A percentile compares a stretch with the other conserved stretches of the same genome.
phyloP scores from a whole-genome alignment of 2,888 invertebrate species.

The Hirtodrosophila histrioides region DNA sequence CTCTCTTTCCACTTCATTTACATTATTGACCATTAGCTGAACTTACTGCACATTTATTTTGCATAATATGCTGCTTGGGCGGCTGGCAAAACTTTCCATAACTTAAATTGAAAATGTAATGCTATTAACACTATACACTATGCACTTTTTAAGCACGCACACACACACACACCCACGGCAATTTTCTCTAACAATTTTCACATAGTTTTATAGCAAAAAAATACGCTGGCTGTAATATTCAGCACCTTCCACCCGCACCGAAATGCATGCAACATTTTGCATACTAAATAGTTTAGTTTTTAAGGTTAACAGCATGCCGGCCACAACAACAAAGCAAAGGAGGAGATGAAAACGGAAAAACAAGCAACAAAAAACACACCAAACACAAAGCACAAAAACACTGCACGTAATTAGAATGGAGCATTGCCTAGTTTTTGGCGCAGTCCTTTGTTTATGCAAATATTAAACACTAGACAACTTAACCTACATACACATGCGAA shows the following conservation, averaged over 20 bases:
- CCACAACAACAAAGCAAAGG: slow-evolving; percentile 20
- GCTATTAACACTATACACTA: slow-evolving; percentile 58
- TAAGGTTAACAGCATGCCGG: slow-evolving; percentile 55
- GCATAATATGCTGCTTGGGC: slow-evolving; percentile 58
- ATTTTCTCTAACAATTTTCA: slow-evolving; percentile 54
- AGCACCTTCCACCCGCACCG: neutral
- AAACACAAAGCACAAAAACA: slow-evolving; percentile 2
- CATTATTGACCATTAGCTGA: slow-evolving; percentile 11
- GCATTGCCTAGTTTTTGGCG: slow-evolving; percentile 60
- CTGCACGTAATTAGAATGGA: slow-evolving; percentile 64
- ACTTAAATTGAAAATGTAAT: slow-evolving; percentile 65
- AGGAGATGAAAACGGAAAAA: neutral
- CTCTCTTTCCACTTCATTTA: slow-evolving; percentile 1
- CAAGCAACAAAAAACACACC: neutral
- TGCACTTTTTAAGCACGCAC: slow-evolving; percentile 5
- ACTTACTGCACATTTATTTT: slow-evolving; percentile 34
- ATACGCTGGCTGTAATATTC: slow-evolving; percentile 31
- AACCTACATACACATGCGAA: slow-evolving; percentile 56
- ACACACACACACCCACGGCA: slow-evolving; percentile 7
- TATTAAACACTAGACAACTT: slow-evolving; percentile 67
- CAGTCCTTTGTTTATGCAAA: slow-evolving; percentile 70
- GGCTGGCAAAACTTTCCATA: slow-evolving; percentile 42
- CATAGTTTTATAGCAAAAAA: slow-evolving; percentile 31
- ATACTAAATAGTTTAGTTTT: slow-evolving; percentile 67
- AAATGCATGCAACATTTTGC: slow-evolving; percentile 65